Base-by-base conservation (phyloP, 2,797 vertebrate genomes). In the Margarornis squamiger region DNA sequence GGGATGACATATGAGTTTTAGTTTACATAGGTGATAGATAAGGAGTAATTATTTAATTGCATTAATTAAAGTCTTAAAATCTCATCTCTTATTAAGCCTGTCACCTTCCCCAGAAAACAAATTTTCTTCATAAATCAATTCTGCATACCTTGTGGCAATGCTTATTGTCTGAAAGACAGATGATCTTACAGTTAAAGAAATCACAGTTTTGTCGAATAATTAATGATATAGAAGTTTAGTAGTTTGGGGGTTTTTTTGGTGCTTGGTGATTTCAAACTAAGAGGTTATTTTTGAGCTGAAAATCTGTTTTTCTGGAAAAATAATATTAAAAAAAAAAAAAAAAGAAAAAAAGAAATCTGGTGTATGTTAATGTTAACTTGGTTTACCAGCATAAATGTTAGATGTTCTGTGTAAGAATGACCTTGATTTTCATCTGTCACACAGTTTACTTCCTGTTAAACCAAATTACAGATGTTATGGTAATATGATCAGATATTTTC, bases 361-460 rank as follows among this genome's bases (percentile, higher is more conserved):
- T 80, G 68, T 87, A 34, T 66, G 27, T 88, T 95, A 94, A 27
- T 63, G 76, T 95, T 97, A 96, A 93, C 96, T 93, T 95, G 62
- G 49, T 96, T 97, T 96, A 88, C 55, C 38, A 49, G 23, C 22
- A 39, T 70, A 96, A 95, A 54, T 86, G 67, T 70, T 96, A 95
- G 89, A 97, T 95, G 76, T 59, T 74, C 73, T 77, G 19, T 66
- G 49, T 79, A 94, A 78, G 84, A 96, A 91, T 93, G 66, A 86
- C 32, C 45, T 93, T 66, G 30, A 85, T 88, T 96, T 97, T 95
- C 90, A 97, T 96, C 59, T 96, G 52, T 95, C 86, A 95, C 43
- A 84, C 5, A 52, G 6, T 91, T 87, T 85, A 66, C 36, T 82
- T 90, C 36, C 49, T 91, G 52, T 90, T 96, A 97, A 96, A 97